Base-by-base conservation (phyloP, 2,888 invertebrate species). In the Eueremaeus valkanovi region DNA sequence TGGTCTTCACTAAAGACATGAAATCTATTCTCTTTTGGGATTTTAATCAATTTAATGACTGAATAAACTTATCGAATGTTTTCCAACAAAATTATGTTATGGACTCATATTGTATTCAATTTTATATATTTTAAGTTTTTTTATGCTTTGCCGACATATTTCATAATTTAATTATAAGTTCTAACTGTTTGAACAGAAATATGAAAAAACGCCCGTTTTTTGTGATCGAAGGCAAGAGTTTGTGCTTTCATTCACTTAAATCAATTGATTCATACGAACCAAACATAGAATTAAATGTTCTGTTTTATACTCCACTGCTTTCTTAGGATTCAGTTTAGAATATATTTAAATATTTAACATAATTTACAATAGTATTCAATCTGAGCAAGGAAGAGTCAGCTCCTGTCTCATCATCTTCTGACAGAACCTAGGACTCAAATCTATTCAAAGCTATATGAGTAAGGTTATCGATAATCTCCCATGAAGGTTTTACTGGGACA, bases 1-100 rank as follows among this genome's bases (percentile, higher is more conserved):
- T 55, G 27, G 55, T 16, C 3, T 61, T 1, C 9, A 61, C 3
- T 29, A 9, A 31, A 31, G 31, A 29, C 31, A 16, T n/a, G 18
- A 61, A 61, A 61, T 21, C 51, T 21, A 29, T 61, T 61, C 31
- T 8, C 31, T 61, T 31, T 61, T 27, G 61, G 27, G 29, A 18
- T 29, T 61, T 61, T 61, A 61, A 61, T 61, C 61, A 61, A 61
- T 61, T 61, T 61, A 61, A 61, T 61, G 31, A 31, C 61, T 61
- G 61, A 61, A 31, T 61, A 61, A 61, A 51, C 51, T 51, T 16
- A 45, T 45, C 45, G 11, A 45, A 45, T 45, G 45, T 45, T 6
- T 13, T 6, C 45, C n/a, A n/a, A 45, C 16, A 45, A 45, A 45
- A 45, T 11, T 11, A 13, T 6, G 18, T 13, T 45, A 16, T 16